Base-by-base conservation (phyloP, 2,113 vertebrate species). In the Cavia porcellus region DNA sequence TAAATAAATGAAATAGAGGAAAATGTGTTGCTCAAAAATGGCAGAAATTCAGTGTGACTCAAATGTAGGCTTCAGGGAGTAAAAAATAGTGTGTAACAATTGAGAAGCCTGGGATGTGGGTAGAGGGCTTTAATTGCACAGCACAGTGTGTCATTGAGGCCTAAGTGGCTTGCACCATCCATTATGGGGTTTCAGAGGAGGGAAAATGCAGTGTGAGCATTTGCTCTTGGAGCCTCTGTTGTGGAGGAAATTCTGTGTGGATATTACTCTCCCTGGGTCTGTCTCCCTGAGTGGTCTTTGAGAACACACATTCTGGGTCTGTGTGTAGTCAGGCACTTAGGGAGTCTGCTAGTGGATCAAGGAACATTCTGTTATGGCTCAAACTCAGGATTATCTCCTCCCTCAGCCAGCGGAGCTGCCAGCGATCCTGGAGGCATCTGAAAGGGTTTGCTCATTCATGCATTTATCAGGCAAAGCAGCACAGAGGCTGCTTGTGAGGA, bases 381-480 rank as follows among this genome's bases (percentile, higher is more conserved):
- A 90, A 80, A 96, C 59, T 72, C n/a, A 45, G 70, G 62, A 70
- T 96, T 96, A 95, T 94, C 94, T 90, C 81, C 50, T 94, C 25
- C 35, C n/a, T 95, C 42, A 94, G 75, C 80, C 85, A 92, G 72
- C 47, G 50, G 0, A 89, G 55, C 92, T 90, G 45, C 87, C 87
- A 52, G 90, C 90, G 80, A 87, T 32, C 45, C 87, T 88, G 72
- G 55, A 95, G 74, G 50, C 95, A 62, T 89, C 87, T 90, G 75
- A 95, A 98, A 92, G 42, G 17, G 22, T 7, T 96, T 88, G 79
- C 45, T 24, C 38, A 74, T 90, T 95, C 75, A 92, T 32, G 50
- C 52, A 64, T 70, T 96, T 95, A 96, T 95, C 95, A 90, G 42
- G 85, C 59, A 83, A 72, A 95, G 92, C 77, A 89, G 88, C 85